Conservation (phyloP, 2,113 vertebrate genomes). For the Empidonax alnorum region DNA sequence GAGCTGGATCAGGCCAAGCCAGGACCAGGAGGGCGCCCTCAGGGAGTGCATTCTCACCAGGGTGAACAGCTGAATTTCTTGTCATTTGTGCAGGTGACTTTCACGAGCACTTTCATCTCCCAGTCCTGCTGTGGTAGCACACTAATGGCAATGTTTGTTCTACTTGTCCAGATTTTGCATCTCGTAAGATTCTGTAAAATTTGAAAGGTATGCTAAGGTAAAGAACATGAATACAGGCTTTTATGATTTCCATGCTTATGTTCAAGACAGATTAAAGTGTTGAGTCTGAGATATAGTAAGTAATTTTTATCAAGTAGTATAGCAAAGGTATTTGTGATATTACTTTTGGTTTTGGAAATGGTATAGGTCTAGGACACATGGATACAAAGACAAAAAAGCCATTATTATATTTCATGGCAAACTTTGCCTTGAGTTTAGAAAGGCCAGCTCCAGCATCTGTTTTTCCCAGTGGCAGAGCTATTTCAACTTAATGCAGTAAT, state of each 20-base stretch:
- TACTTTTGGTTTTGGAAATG: not conserved
- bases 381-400: not conserved
- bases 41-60: fast-evolving
- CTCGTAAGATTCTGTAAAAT: not conserved
- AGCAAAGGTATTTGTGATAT: not conserved
- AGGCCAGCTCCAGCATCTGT: not conserved
- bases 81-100: not conserved
- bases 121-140: not conserved
- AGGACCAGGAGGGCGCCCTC: not conserved
- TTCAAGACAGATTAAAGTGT: not conserved
- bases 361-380: not conserved
- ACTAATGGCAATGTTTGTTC: not conserved
- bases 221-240: not conserved
- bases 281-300: not conserved
- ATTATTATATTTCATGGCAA: not conserved
- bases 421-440: not conserved
- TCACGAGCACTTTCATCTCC: fast-evolving
- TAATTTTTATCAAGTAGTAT: not conserved
- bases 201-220: not conserved
- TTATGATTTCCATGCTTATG: not conserved
- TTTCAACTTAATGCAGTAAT: not conserved
- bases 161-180: not conserved
- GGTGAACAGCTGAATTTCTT: not conserved
- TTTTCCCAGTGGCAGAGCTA: not conserved
- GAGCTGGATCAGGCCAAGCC: fast-evolving